A percentile compares a stretch with the other conserved stretches of the same genome.
These are phyloP conservation scores for Nyctibius grandis DNA, from an alignment of 2,797 vertebrate genomes.

Conservation along the genomic window DNA sequence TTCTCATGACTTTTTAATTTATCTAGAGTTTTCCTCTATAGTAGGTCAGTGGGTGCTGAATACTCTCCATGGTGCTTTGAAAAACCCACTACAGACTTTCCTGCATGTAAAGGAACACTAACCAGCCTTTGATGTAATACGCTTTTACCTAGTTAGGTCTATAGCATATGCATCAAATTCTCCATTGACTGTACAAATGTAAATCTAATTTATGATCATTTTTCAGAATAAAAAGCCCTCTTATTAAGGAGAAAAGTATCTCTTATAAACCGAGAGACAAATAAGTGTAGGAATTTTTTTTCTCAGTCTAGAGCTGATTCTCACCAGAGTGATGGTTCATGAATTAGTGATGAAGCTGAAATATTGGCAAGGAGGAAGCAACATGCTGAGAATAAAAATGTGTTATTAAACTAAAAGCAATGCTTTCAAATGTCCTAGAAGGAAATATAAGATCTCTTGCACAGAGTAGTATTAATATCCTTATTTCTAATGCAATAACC, in stretches of 20 bases:
- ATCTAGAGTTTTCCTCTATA: too few species aligned
- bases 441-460: not conserved
- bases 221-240: not conserved
- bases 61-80: not conserved
- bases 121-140: not conserved
- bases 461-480: not conserved
- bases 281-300: not conserved
- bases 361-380: not conserved
- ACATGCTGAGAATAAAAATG: conserved; percentile 46
- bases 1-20: not conserved
- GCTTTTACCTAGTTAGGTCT: not conserved
- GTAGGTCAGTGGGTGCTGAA: not conserved
- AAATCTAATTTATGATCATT: not conserved
- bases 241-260: not conserved
- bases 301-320: not conserved
- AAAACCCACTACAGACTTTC: not conserved
- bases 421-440: not conserved
- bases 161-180: not conserved
- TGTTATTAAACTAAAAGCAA: conserved; percentile 21
- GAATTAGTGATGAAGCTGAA: conserved; percentile 48
- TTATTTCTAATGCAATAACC: not conserved
- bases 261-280: not conserved
- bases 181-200: not conserved
- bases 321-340: not conserved
- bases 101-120: not conserved